These are phyloP conservation scores for Porites cylindrica DNA, from an alignment of 92 coral and sea anemone genomes.

Conservation along the genomic window DNA sequence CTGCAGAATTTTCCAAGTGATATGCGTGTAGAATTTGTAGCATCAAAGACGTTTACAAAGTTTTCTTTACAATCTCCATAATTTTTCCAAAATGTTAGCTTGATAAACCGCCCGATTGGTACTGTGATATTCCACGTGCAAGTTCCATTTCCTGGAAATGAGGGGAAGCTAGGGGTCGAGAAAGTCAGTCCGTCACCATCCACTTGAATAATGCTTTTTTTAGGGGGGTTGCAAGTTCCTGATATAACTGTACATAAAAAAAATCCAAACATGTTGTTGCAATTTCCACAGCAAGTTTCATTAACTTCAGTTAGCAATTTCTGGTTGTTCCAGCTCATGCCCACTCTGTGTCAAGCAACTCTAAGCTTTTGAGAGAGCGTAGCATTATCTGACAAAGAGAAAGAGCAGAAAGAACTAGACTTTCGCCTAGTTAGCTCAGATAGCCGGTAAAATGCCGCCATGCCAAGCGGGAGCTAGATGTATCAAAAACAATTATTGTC, in stretches of 20 bases:
- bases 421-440: too few relatives aligned
- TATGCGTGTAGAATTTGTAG: background rate
- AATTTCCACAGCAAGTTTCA: too few relatives aligned
- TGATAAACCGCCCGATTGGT: conserved; percentile 32
- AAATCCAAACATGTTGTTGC: too few relatives aligned
- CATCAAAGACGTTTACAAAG: background rate
- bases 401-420: too few relatives aligned
- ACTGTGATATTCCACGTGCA: conserved; percentile 54
- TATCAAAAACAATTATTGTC: too few relatives aligned
- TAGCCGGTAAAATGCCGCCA: too few relatives aligned
- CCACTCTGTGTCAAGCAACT: too few relatives aligned
- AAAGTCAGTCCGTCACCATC: conserved; percentile 21
- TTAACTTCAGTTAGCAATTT: too few relatives aligned
- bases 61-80: background rate
- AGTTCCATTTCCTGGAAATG: conserved; percentile 14
- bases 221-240: conserved; percentile 40
- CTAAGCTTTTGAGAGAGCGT: too few relatives aligned
- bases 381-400: too few relatives aligned
- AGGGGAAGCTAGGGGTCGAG: conserved; percentile 46
- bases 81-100: conserved; percentile 28
- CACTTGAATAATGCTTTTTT: conserved; percentile 25
- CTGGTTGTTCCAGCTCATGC: too few relatives aligned
- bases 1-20: background rate
- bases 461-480: too few relatives aligned
- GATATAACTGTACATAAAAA: conserved; percentile 27